A percentile compares a stretch with the other conserved stretches of the same genome.
These are phyloP conservation scores for Actinia tenebrosa DNA, from an alignment of 64 coral and sea anemone species.

Conservation along the genomic window DNA sequence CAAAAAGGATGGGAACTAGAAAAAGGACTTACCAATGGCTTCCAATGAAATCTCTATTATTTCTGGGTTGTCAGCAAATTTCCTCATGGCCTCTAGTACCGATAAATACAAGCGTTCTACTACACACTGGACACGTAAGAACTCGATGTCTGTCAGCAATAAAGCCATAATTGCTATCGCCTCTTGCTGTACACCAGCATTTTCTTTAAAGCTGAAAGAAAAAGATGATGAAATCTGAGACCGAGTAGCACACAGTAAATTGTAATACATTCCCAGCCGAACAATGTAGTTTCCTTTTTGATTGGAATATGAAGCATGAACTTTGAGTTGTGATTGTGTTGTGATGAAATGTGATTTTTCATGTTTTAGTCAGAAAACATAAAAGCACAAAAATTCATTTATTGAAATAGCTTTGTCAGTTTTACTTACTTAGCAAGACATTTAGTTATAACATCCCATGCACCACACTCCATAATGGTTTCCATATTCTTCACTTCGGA, in stretches of 20 bases:
- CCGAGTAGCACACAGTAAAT: too few species aligned
- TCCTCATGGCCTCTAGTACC: constrained; percentile 53
- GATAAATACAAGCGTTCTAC: constrained; percentile 54
- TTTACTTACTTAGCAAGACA: constrained; percentile 30
- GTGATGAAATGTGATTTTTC: too few species aligned
- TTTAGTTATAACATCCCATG: constrained; percentile 40
- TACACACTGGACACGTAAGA: constrained; percentile 72
- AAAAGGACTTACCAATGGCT: constrained; percentile 58
- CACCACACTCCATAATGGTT: constrained; percentile 43
- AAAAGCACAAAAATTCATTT: too few species aligned
- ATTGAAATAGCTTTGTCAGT: neutral
- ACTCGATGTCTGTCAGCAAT: constrained; percentile 62
- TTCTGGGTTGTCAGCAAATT: constrained; percentile 9
- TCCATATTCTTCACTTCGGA: constrained; percentile 38
- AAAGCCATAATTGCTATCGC: constrained; percentile 73
- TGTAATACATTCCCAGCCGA: too few species aligned
- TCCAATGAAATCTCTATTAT: constrained; percentile 87
- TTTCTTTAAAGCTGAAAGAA: constrained; percentile 19
- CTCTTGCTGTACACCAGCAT: constrained; percentile 55
- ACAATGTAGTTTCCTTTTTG: too few species aligned
- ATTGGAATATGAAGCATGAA: too few species aligned
- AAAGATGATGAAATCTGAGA: too few species aligned
- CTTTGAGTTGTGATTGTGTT: too few species aligned
- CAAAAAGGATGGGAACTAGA: too few species aligned
- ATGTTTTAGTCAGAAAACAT: too few species aligned